Conservation (phyloP, 1,140 invertebrate genomes). For the Drosophila subpulchrella region DNA sequence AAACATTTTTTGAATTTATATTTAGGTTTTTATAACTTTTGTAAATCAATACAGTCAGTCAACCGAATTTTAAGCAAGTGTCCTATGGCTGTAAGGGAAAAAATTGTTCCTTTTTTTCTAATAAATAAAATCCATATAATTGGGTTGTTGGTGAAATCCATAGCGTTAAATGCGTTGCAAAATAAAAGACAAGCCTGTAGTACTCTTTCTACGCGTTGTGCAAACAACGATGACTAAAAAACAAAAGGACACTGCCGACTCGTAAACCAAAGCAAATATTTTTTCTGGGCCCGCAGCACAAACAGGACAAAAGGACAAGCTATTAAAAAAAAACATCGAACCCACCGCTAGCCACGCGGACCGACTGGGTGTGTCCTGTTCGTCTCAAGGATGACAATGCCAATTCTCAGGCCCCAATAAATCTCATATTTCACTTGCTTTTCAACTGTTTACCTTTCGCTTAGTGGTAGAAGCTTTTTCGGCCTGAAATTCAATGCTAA, state of each 20-base stretch:
- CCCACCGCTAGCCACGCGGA: conserved; percentile 9
- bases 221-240: conserved; percentile 15
- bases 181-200: not conserved
- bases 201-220: not conserved
- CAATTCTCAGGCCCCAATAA: conserved; percentile 41
- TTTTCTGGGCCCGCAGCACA: conserved; percentile 39
- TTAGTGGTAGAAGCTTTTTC: conserved; percentile 1
- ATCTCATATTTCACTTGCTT: conserved; percentile 71
- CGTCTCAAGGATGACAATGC: conserved; percentile 33
- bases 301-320: conserved; percentile 12
- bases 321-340: not conserved
- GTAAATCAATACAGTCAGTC: too few relatives aligned
- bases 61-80: too few relatives aligned
- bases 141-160: not conserved
- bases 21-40: too few relatives aligned
- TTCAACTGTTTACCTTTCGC: conserved; percentile 12
- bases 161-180: conserved; percentile 7
- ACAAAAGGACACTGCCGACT: conserved; percentile 5
- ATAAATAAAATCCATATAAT: not conserved
- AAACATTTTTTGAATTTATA: too few relatives aligned
- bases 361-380: conserved; percentile 42
- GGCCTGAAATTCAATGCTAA: conserved; percentile 70
- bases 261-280: conserved; percentile 43
- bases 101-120: too few relatives aligned
- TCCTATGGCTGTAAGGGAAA: too few relatives aligned